Evolutionary conservation across 2,888 invertebrate species (phyloP), one percentile per base, ranked within the genome.

Genomic region (Drosophila multiciliata): DNA sequence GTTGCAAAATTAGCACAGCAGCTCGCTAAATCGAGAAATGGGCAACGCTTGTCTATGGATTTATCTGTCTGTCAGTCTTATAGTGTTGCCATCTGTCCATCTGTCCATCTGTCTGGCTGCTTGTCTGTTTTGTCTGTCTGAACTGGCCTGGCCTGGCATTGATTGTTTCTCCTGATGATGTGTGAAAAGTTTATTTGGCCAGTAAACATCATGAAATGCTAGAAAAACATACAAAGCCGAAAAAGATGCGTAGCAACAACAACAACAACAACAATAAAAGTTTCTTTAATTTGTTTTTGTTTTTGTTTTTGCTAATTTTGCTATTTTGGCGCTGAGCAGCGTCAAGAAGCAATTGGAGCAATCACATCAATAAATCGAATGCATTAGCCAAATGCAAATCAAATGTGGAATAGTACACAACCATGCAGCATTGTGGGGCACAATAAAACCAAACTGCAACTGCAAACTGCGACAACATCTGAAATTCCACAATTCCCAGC

Each of bases 141-240:
- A 5, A 26, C 5, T 62, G 33, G 53, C 45, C 63, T 82, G 83
- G 73, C 83, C 60, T 85, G 83, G 74, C 84, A 86, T 82, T 88
- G 89, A 88, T 86, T 88, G 87, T 74, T 78, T 60, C 67, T 55
- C 33, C 72, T 68, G 84, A 81, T 87, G 89, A 89, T 85, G 85
- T 87, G 89, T 89, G 85, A 85, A 85, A 89, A 84, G 89, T 89
- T 89, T 89, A 89, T 89, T 84, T 84, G 87, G 49, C 65, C 66
- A 80, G 87, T 85, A 85, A 85, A 89, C 89, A 85, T 70, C 73
- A 82, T 79, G 77, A 89, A 89, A 83, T 81, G 89, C 74, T 87
- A 79, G 69, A 66, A 84, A 85, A 84, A 87, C 79, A 87, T 63
- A 78, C 87, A 84, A 69, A 49, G 49, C 64, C 23, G 35, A 50